phyloP scores from a whole-genome alignment of 2,113 vertebrate genomes.

The Nerophis ophidion region DNA sequence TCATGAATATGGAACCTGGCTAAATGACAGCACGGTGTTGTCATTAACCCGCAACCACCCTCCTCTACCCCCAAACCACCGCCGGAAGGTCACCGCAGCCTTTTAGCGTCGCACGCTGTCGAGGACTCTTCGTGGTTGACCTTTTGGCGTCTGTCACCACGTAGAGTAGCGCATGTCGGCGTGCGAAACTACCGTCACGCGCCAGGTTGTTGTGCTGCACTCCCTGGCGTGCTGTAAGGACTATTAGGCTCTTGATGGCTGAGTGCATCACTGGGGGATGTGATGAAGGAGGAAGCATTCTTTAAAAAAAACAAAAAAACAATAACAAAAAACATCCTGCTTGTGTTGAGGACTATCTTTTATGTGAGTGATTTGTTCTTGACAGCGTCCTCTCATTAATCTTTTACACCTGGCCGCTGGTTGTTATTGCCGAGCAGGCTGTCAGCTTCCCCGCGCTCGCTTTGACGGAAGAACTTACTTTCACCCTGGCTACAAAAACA shows the following conservation, averaged over 20 bases:
- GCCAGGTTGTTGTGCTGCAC: slow-evolving; percentile 16
- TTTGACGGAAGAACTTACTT: slow-evolving; percentile 46
- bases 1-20: slow-evolving; percentile 36
- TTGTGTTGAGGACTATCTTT: slow-evolving; percentile 18
- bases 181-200: slow-evolving; percentile 15
- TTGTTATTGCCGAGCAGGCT: slow-evolving; percentile 45
- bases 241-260: too few species aligned
- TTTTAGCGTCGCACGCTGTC: slow-evolving; percentile 48
- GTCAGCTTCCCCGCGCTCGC: slow-evolving; percentile 27
- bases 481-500: slow-evolving; percentile 40
- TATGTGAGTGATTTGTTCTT: slow-evolving; percentile 33
- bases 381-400: slow-evolving; percentile 45
- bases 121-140: slow-evolving; percentile 51
- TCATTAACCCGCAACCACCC: slow-evolving; percentile 50
- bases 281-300: not conserved
- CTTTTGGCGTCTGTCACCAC: slow-evolving; percentile 56
- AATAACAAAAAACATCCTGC: slow-evolving; percentile 3
- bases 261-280: not conserved
- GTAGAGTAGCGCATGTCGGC: slow-evolving; percentile 36
- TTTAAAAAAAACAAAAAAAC: slow-evolving; percentile 7
- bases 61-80: slow-evolving; percentile 9
- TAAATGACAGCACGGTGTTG: slow-evolving; percentile 40
- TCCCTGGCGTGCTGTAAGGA: not conserved
- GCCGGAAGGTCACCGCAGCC: slow-evolving; percentile 61
- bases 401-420: slow-evolving; percentile 49